Evolutionary conservation across 2,888 invertebrate genomes (phyloP).

Genomic region (Lepidonotus clava): DNA sequence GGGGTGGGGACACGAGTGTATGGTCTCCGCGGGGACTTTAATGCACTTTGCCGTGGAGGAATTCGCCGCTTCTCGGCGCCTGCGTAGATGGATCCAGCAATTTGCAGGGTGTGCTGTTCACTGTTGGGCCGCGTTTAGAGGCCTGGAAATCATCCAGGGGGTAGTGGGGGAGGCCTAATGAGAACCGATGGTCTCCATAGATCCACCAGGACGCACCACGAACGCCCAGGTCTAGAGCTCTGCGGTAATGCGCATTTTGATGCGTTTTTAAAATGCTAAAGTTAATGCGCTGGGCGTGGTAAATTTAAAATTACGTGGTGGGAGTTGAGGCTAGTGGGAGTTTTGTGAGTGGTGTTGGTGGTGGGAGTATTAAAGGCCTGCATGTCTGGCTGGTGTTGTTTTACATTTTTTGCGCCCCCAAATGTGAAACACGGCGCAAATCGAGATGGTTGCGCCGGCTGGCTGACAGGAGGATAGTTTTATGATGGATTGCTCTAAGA

Average conservation of each 20-base stretch:
- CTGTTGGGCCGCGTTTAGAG: background rate
- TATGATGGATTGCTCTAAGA: too few relatives aligned
- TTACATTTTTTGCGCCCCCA: too few relatives aligned
- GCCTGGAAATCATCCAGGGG: conserved; percentile 10
- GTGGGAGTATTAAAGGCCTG: too few relatives aligned
- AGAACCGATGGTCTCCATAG: conserved; percentile 35
- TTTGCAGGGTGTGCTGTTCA: conserved; percentile 29
- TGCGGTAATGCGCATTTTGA: background rate
- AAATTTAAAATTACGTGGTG: background rate
- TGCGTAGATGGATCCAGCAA: background rate
- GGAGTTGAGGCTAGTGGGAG: conserved; percentile 1
- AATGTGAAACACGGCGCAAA: too few relatives aligned
- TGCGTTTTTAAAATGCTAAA: background rate
- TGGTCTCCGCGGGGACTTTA: background rate
- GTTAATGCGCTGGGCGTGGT: too few relatives aligned
- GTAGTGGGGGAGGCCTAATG: background rate
- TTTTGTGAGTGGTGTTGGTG: background rate
- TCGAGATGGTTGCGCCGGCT: too few relatives aligned
- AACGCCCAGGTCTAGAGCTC: background rate
- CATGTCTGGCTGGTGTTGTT: too few relatives aligned
- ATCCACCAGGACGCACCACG: background rate
- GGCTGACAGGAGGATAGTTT: too few relatives aligned
- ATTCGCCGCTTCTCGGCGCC: background rate
- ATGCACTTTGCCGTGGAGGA: background rate
- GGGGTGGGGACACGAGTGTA: background rate